These are phyloP conservation scores for Stenodera caucasica DNA, from an alignment of 2,888 invertebrate genomes.

Conservation along the genomic window DNA sequence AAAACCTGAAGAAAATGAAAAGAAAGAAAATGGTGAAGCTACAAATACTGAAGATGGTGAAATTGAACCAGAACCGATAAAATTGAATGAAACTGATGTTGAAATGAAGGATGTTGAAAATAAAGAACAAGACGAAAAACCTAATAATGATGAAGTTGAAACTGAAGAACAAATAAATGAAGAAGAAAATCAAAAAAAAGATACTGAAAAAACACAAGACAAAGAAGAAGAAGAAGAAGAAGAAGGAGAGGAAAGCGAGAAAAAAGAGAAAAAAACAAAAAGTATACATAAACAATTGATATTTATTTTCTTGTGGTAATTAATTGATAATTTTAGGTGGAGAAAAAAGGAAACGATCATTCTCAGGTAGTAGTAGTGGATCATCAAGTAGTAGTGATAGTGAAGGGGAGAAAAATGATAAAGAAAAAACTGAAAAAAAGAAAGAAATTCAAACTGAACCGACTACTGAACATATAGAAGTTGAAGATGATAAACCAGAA, in stretches of 20 bases:
- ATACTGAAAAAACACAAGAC: conserved; percentile 34
- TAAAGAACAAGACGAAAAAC: conserved; percentile 53
- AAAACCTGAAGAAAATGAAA: conserved; percentile 48
- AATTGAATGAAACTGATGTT: conserved; percentile 53
- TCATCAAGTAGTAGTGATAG: conserved; percentile 60
- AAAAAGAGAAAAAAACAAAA: conserved; percentile 34
- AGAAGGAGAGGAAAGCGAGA: conserved; percentile 51
- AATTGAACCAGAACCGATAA: conserved; percentile 34
- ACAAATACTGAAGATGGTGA: conserved; percentile 32
- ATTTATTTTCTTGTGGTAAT: not conserved
- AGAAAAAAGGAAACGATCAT: conserved; percentile 57
- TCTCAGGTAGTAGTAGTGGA: conserved; percentile 57
- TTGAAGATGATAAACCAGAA: conserved; percentile 56
- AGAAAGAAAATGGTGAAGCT: conserved; percentile 41
- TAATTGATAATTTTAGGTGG: conserved; percentile 31
- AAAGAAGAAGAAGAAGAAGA: conserved; percentile 51
- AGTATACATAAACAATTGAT: conserved; percentile 8
- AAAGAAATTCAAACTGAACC: conserved; percentile 44
- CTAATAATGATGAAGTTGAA: conserved; percentile 54
- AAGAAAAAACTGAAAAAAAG: conserved; percentile 40
- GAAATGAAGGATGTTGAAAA: conserved; percentile 50
- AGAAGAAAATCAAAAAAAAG: conserved; percentile 37
- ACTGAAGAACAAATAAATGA: conserved; percentile 36
- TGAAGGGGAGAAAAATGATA: conserved; percentile 47
- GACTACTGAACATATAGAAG: conserved; percentile 50